A percentile compares a stretch with the other conserved stretches of the same genome.
Conservation (phyloP, 2,888 invertebrate species). For the Lottia scabra region DNA sequence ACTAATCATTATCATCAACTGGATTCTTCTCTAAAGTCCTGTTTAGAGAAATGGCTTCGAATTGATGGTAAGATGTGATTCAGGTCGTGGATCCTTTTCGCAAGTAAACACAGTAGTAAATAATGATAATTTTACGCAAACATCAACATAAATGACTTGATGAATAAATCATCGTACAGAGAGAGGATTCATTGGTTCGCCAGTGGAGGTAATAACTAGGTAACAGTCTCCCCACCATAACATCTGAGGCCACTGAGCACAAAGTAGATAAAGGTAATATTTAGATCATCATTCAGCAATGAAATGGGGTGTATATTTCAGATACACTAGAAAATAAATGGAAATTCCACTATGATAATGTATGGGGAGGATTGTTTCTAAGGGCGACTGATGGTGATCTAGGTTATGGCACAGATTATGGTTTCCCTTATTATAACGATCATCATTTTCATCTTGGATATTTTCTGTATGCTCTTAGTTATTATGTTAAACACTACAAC, state of each 20-base stretch:
- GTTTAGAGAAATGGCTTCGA: slow-evolving; percentile 55
- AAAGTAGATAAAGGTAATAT: no score
- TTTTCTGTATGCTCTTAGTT: slow-evolving; percentile 51
- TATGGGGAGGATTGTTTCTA: slow-evolving; percentile 54
- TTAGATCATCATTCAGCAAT: no score
- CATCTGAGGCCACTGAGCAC: no score
- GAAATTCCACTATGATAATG: slow-evolving; percentile 55
- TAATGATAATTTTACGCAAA: no score
- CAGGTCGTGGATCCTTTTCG: no score
- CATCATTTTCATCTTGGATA: slow-evolving; percentile 60
- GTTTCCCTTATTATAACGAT: slow-evolving; percentile 56
- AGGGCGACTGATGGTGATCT: slow-evolving; percentile 41
- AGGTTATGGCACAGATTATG: slow-evolving; percentile 47
- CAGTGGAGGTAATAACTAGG: no score
- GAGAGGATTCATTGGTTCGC: no score
- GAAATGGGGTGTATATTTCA: slow-evolving; percentile 13
- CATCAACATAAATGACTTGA: no score
- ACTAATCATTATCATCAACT: slow-evolving; percentile 44
- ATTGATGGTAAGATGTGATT: slow-evolving; percentile 37
- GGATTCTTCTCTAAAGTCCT: slow-evolving; percentile 40
- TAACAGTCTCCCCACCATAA: no score
- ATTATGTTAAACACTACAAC: slow-evolving; percentile 47
- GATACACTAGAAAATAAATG: slow-evolving; percentile 44
- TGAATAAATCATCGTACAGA: no score
- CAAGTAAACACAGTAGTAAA: no score